Evolutionary conservation across 2,113 vertebrate genomes (phyloP).

Genomic region (Pseudopipra pipra): DNA sequence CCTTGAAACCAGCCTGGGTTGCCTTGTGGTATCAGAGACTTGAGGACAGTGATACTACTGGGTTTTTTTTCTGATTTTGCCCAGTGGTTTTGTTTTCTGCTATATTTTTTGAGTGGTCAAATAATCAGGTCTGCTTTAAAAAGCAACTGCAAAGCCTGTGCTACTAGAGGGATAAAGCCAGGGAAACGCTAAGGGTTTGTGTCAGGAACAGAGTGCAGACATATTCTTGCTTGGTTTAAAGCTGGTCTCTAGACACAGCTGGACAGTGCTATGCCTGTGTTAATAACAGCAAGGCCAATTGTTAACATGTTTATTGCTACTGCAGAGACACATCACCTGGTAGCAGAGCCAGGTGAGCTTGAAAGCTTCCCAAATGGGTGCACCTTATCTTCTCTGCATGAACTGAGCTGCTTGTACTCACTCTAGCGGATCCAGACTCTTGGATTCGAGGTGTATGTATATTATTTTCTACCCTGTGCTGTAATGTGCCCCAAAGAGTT

Average conservation of each 20-base stretch:
- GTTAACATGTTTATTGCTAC: background rate
- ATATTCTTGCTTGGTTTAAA: background rate
- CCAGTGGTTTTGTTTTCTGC: background rate
- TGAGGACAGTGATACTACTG: background rate
- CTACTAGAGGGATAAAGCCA: background rate
- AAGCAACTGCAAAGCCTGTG: background rate
- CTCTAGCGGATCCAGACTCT: background rate
- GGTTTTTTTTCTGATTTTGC: background rate
- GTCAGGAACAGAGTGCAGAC: background rate
- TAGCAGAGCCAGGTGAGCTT: background rate
- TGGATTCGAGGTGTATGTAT: accelerated
- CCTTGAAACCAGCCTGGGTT: background rate
- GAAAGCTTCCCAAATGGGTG: background rate
- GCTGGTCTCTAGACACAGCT: background rate
- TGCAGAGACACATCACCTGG: background rate
- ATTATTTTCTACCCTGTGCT: background rate
- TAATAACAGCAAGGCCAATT: background rate
- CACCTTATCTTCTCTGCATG: background rate
- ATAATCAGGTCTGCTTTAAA: background rate
- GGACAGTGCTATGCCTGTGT: background rate
- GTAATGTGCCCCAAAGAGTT: background rate
- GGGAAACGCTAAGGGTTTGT: background rate
- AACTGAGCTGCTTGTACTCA: background rate
- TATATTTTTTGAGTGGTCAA: background rate
- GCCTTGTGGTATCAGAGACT: background rate